Percentiles rank a stretch among this genome's conserved stretches.
Evolutionary conservation across 2,113 vertebrate species (phyloP).

Genomic region (Salvelinus namaycush): DNA sequence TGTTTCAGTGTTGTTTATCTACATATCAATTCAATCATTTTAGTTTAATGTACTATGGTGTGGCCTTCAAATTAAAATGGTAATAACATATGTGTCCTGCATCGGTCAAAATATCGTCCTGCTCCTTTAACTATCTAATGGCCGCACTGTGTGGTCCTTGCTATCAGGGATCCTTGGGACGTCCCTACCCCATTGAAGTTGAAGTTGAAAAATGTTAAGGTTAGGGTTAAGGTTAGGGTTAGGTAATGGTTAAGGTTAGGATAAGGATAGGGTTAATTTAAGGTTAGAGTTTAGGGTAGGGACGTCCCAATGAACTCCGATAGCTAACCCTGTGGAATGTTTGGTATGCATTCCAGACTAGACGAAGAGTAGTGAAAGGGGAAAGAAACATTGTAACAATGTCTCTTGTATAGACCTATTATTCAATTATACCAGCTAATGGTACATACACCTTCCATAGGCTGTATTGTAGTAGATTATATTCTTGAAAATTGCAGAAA

Average conservation of each 20-base stretch:
- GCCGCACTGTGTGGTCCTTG: conserved; percentile 30
- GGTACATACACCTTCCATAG: too few relatives aligned
- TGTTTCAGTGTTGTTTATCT: background rate
- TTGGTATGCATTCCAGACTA: conserved; percentile 67
- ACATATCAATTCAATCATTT: background rate
- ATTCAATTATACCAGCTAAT: background rate
- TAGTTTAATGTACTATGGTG: background rate
- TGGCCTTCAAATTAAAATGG: background rate
- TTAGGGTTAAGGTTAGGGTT: too few relatives aligned
- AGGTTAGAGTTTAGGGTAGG: too few relatives aligned
- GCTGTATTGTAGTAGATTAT: background rate
- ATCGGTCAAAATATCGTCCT: background rate
- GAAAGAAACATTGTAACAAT: background rate
- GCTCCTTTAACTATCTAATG: conserved; percentile 35
- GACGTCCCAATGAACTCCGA: too few relatives aligned
- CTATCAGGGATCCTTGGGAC: too few relatives aligned
- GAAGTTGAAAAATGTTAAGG: too few relatives aligned
- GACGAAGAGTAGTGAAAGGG: conserved; percentile 34
- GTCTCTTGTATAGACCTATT: background rate
- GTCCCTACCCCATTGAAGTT: too few relatives aligned
- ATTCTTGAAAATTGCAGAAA: background rate
- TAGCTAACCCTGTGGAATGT: conserved; percentile 65
- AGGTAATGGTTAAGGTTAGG: too few relatives aligned
- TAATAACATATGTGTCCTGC: background rate
- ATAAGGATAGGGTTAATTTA: too few relatives aligned